Evolutionary conservation across 2,888 invertebrate species (phyloP).

Genomic region (Folsomia candida): DNA sequence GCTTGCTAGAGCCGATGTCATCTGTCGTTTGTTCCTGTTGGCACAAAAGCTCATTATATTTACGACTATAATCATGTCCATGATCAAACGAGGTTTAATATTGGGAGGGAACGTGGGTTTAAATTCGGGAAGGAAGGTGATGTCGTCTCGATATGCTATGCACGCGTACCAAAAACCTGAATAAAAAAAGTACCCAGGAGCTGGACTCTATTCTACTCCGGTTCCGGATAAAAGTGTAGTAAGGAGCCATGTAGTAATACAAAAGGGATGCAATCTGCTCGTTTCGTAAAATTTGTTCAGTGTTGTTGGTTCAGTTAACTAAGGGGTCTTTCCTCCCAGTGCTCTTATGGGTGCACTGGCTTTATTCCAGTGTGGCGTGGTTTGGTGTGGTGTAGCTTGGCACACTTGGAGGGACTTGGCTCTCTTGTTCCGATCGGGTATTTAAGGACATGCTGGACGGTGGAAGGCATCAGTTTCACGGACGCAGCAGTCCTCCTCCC

Average conservation of each 20-base stretch:
- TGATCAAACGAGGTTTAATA: background rate
- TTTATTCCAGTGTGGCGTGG: background rate
- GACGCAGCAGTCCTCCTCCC: background rate
- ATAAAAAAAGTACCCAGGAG: background rate
- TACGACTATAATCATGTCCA: background rate
- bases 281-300: background rate
- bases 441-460: background rate
- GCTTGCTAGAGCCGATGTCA: background rate
- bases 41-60: constrained; percentile 7
- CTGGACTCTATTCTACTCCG: background rate
- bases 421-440: constrained; percentile 8
- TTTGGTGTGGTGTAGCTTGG: background rate
- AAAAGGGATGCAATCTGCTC: constrained; percentile 22
- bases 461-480: background rate
- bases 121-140: background rate
- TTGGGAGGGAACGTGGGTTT: background rate
- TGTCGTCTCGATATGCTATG: background rate
- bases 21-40: background rate
- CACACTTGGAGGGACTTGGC: constrained; percentile 14
- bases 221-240: background rate
- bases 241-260: background rate
- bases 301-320: background rate
- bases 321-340: background rate
- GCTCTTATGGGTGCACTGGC: background rate
- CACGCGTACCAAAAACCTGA: background rate